Conservation (phyloP, 2,113 vertebrate genomes). For the Lepisosteus osseus region DNA sequence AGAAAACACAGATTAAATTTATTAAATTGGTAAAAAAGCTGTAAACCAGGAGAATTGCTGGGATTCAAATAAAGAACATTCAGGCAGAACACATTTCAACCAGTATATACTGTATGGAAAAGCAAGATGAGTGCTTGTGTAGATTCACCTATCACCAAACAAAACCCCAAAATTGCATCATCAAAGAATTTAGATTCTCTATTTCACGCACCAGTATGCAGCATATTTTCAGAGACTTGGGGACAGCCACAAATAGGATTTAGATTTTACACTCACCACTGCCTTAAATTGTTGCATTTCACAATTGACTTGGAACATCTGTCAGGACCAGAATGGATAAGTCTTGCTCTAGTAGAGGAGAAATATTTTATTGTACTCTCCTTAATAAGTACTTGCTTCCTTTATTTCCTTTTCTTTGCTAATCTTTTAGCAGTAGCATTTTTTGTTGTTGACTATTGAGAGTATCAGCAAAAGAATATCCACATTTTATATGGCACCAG, state of each 20-base stretch:
- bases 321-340: slow-evolving; percentile 33
- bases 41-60: not conserved
- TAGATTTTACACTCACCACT: slow-evolving; percentile 34
- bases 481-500: slow-evolving; percentile 21
- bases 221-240: slow-evolving; percentile 32
- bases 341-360: slow-evolving; percentile 25
- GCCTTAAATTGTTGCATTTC: slow-evolving; percentile 29
- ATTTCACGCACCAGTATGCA: slow-evolving; percentile 49
- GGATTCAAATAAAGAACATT: slow-evolving; percentile 37
- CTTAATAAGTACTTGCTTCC: slow-evolving; percentile 5
- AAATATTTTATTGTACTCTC: slow-evolving; percentile 18
- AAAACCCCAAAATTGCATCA: slow-evolving; percentile 6
- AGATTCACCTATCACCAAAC: slow-evolving; percentile 14
- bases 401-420: slow-evolving; percentile 21
- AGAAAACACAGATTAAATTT: too few species aligned
- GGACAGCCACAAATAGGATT: slow-evolving; percentile 17
- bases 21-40: too few species aligned
- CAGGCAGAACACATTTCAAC: slow-evolving; percentile 35
- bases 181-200: slow-evolving; percentile 21
- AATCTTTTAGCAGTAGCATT: slow-evolving; percentile 22
- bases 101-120: slow-evolving; percentile 34
- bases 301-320: slow-evolving; percentile 35
- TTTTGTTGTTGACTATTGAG: slow-evolving; percentile 11
- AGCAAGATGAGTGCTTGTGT: slow-evolving; percentile 37
- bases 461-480: slow-evolving; percentile 1